A percentile compares a stretch with the other conserved stretches of the same genome.
phyloP scores from a whole-genome alignment of 2,888 invertebrate genomes.

The Anthrax anthrax region DNA sequence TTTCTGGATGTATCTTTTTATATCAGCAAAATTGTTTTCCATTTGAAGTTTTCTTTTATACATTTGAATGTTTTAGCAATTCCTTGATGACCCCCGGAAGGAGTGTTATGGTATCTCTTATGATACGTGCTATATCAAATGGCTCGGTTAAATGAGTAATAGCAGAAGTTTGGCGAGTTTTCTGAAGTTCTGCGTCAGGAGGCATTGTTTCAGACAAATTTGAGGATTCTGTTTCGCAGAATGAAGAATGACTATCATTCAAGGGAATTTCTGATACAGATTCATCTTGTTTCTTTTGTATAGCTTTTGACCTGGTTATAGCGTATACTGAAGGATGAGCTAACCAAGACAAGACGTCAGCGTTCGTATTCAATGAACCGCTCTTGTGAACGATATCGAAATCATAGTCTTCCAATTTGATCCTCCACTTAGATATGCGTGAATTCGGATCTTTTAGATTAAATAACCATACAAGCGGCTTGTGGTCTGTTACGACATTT shows the following conservation, averaged over 20 bases:
- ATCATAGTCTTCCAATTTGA: slow-evolving; percentile 18
- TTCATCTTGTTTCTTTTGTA: too few relatives aligned
- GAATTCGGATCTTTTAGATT: slow-evolving; percentile 15
- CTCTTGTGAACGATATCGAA: slow-evolving; percentile 16
- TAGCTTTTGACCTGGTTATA: too few relatives aligned
- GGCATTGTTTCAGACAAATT: too few relatives aligned
- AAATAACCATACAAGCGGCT: slow-evolving; percentile 16
- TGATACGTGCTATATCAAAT: too few relatives aligned
- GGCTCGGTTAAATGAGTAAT: too few relatives aligned
- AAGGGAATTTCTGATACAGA: too few relatives aligned
- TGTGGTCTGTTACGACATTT: slow-evolving; percentile 20
- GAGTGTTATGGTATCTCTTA: neutral
- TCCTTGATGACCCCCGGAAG: neutral
- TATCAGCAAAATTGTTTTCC: slow-evolving; percentile 7
- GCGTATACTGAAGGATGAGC: neutral
- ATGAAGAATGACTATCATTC: too few relatives aligned
- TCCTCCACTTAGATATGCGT: slow-evolving; percentile 17
- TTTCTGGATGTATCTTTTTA: slow-evolving; percentile 1
- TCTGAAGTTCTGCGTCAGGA: too few relatives aligned
- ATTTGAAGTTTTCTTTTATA: neutral
- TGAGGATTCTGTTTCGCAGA: too few relatives aligned
- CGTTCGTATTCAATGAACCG: slow-evolving; percentile 13
- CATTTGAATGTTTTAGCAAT: neutral
- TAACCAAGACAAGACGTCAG: slow-evolving; percentile 6
- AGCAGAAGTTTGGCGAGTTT: too few relatives aligned